Evolutionary conservation across 2,888 invertebrate genomes (phyloP).

Genomic region (Actias luna): DNA sequence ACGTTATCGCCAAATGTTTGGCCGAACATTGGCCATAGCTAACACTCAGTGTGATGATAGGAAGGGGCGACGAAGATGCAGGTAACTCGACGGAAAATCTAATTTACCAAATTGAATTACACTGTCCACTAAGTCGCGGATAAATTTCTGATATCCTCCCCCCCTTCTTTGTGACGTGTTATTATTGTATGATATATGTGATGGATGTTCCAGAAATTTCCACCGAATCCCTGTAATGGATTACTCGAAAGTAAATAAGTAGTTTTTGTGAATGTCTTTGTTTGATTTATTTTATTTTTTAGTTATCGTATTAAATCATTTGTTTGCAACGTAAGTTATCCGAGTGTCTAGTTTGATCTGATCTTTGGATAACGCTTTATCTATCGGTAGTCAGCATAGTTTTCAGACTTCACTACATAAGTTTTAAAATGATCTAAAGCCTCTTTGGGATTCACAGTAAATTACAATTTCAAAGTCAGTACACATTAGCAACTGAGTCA

Average conservation of each 20-base stretch:
- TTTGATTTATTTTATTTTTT: background rate
- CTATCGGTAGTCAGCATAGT: too few relatives aligned
- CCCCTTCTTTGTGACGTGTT: conserved; percentile 22
- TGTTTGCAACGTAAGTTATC: too few relatives aligned
- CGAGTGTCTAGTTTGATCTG: too few relatives aligned
- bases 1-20: conserved; percentile 21
- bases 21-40: conserved; percentile 40
- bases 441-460: too few relatives aligned
- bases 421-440: too few relatives aligned
- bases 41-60: conserved; percentile 43
- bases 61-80: conserved; percentile 63
- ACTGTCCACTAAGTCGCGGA: conserved; percentile 62
- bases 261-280: background rate
- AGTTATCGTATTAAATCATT: too few relatives aligned
- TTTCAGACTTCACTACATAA: too few relatives aligned
- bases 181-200: conserved; percentile 29
- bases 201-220: conserved; percentile 20
- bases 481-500: too few relatives aligned
- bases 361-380: too few relatives aligned
- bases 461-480: too few relatives aligned
- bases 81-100: conserved; percentile 77
- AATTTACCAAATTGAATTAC: conserved; percentile 79
- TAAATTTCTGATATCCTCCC: conserved; percentile 31
- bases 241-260: conserved; percentile 16
- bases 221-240: conserved; percentile 28